phyloP scores from a whole-genome alignment of 2,888 invertebrate species.

The Trachelus iudaicus region DNA sequence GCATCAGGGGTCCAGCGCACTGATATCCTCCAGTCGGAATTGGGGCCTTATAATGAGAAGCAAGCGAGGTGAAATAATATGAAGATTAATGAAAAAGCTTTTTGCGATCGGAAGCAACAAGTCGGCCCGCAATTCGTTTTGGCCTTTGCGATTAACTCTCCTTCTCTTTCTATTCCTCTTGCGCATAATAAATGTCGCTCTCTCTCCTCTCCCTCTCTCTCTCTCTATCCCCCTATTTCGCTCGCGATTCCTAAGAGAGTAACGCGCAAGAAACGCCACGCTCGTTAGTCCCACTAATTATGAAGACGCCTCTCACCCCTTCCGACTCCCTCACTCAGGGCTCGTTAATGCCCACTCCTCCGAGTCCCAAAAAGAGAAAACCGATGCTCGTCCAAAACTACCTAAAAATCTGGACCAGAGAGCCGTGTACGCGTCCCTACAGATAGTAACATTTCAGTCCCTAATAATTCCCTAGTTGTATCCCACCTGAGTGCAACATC shows the following conservation, averaged over 20 bases:
- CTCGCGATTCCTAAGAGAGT: background rate
- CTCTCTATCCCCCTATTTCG: background rate
- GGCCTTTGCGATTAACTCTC: background rate
- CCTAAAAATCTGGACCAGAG: background rate
- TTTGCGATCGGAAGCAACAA: background rate
- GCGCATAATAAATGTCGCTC: background rate
- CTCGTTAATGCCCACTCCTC: background rate
- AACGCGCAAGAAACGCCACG: slow-evolving; percentile 51
- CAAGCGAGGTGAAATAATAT: background rate
- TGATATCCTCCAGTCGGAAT: background rate
- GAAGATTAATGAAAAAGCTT: background rate
- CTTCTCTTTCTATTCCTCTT: background rate
- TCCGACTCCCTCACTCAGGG: background rate
- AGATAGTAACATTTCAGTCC: background rate
- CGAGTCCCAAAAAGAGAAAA: background rate
- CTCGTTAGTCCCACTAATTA: slow-evolving; percentile 60
- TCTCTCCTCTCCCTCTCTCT: background rate
- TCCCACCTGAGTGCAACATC: background rate
- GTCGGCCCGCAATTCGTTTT: background rate
- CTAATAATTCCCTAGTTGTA: background rate
- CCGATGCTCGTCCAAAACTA: background rate
- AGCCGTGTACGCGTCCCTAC: background rate
- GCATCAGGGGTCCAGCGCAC: background rate
- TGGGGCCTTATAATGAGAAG: background rate
- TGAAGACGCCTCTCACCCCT: slow-evolving; percentile 24